Evolutionary conservation across 2,113 vertebrate genomes (phyloP), one percentile per base, ranked within the genome.

Genomic region (Excalfactoria chinensis): DNA sequence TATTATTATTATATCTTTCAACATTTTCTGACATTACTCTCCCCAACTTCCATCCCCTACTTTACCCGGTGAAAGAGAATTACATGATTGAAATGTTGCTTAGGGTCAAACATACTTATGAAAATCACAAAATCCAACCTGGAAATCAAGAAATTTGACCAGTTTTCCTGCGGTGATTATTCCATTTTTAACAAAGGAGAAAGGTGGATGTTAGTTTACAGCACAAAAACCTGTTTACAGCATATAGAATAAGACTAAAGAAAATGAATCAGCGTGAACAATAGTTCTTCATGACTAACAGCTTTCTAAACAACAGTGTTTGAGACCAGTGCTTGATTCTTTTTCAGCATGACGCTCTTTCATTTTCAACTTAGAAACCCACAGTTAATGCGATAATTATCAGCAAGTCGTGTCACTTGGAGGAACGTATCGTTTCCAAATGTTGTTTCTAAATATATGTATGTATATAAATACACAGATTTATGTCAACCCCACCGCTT

Each of bases 121-220:
- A 64, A 90, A 88, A 63, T 64, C n/a, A 60, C 60, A 58, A 85
- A 86, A 89, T 62, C 7, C 75, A 89, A 77, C 78, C 79, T 88
- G 66, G 40, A 96, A 89, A 84, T 66, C 70, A 84, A 74, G 53
- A 84, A 86, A 87, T 77, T 56, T 68, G 13, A 80, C 18, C 17
- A 10, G 2, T 32, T 89, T 67, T 89, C 59, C 53, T 76, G n/a
- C 17, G 48, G 21, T 15, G 3, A 59, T 32, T 37, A 56, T 68
- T 89, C 74, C 60, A 28, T n/a, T 83, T 88, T 94, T 74, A 8
- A 20, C 40, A 53, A 34, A 71, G 18, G 84, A 63, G 64, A n/a
- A 69, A 44, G 21, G 53, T 19, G 49, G 55, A 44, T 34, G 35
- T 85, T 69, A 79, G 35, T 72, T 77, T 66, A 78, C 34, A 77